Evolutionary conservation across 2,888 invertebrate species (phyloP), one percentile per base, ranked within the genome.

Genomic region (Lymantria dispar): DNA sequence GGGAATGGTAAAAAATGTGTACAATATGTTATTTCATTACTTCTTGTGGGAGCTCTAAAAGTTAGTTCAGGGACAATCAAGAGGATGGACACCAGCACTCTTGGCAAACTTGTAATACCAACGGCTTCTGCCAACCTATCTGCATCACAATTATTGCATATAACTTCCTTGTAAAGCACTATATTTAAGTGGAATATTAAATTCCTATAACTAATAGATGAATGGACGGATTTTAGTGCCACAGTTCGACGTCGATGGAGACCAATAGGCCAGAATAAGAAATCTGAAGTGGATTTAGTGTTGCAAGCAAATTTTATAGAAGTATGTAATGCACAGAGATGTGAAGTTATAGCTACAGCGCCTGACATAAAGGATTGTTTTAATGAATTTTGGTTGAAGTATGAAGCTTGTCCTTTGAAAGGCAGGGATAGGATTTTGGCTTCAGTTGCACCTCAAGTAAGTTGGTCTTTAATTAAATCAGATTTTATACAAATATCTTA

Each of bases 391-490:
- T 98, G 97, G 97, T 71, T 87, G 0, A 91, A 92, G 46, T 93
- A 95, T 79, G 76, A 87, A 52, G 77, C 90, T 22, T 87, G 93
- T 56, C 95, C 95, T 0, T 82, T 98, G 58, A 91, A 92, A 53
- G 97, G 95, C 0, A 92, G 98, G 58, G 95, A 98, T 81, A 91
- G 93, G 57, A 96, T 98, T 64, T 76, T 98, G 39, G 92, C 94
- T 51, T 95, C 96, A 47, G 94, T 98, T 58, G 97, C 96, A 82
- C 96, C 98, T n/a, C 94, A 96, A 90, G 95, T 96, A 42, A 48
- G 31, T 45, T 5, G 8, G 7, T 30, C 30, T 7, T 33, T 33
- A 33, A 33, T 33, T 33, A 3, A 22, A 3, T 2, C 5, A 2
- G 5, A 3, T 22, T 22, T 22, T 22, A 5, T 22, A 5, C 3